These are phyloP conservation scores for Euura lappo DNA, from an alignment of 1,140 invertebrate genomes.

Conservation along the genomic window DNA sequence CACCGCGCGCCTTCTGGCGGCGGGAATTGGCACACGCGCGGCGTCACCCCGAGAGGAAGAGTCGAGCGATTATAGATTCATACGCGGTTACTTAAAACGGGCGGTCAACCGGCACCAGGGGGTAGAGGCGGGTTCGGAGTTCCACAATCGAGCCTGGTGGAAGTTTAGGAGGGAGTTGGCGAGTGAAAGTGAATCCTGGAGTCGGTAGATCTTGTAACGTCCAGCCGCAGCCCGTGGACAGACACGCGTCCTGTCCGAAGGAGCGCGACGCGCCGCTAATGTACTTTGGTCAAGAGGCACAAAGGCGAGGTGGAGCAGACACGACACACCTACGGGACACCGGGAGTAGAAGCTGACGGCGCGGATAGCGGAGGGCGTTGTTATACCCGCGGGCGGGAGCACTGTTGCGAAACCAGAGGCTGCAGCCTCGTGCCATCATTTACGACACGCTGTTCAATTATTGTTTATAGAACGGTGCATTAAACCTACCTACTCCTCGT, in stretches of 20 bases:
- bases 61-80: not conserved
- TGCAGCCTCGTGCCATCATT: not conserved
- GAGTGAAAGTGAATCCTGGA: slow-evolving; percentile 35
- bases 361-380: not conserved
- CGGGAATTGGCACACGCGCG: no score
- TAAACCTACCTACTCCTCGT: not conserved
- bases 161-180: slow-evolving; percentile 27
- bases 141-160: not conserved
- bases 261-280: not conserved
- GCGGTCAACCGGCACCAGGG: not conserved
- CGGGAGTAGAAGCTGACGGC: not conserved
- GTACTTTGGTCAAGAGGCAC: not conserved
- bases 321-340: not conserved
- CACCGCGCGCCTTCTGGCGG: no score
- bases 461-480: not conserved
- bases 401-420: not conserved
- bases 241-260: slow-evolving; percentile 38
- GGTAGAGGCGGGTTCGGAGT: not conserved
- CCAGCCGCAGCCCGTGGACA: slow-evolving; percentile 8
- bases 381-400: not conserved
- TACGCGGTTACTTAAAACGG: not conserved
- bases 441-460: not conserved
- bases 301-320: not conserved
- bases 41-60: no score
- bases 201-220: not conserved